These are phyloP conservation scores for Coregonus ussuriensis DNA, from an alignment of 2,797 vertebrate species.

Conservation along the genomic window DNA sequence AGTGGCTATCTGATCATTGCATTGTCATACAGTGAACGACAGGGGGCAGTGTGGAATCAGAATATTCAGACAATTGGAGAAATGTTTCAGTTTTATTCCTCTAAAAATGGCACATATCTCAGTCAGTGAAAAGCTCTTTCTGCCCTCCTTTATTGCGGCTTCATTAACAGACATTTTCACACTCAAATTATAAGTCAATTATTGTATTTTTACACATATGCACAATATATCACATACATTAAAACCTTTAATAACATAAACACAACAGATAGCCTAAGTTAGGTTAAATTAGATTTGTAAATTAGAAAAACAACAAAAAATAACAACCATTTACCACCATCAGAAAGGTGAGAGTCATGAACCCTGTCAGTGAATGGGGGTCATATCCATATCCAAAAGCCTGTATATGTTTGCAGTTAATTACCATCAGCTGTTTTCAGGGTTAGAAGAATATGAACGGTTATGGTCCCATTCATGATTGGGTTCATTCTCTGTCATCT, in stretches of 20 bases:
- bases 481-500: constrained; percentile 19
- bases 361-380: constrained; percentile 29
- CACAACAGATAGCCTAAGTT: constrained; percentile 27
- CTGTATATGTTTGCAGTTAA: constrained; percentile 20
- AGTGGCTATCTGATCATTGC: constrained; percentile 6
- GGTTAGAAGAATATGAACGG: constrained; percentile 9
- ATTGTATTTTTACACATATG: constrained; percentile 48
- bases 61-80: constrained; percentile 50
- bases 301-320: constrained; percentile 44
- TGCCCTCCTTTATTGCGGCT: constrained; percentile 8
- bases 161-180: constrained; percentile 56
- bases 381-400: neutral
- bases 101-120: constrained; percentile 46
- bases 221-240: constrained; percentile 24
- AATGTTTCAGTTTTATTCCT: constrained; percentile 65
- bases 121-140: constrained; percentile 54
- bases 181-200: constrained; percentile 33
- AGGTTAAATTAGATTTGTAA: constrained; percentile 35
- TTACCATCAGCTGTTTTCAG: constrained; percentile 25
- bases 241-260: constrained; percentile 25
- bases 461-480: constrained; percentile 9
- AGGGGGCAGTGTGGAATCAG: constrained; percentile 64
- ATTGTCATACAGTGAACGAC: constrained; percentile 39
- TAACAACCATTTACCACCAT: neutral
- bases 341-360: constrained; percentile 15